Evolutionary conservation across 2,888 invertebrate genomes (phyloP).

Genomic region (Geophilus truncorum): DNA sequence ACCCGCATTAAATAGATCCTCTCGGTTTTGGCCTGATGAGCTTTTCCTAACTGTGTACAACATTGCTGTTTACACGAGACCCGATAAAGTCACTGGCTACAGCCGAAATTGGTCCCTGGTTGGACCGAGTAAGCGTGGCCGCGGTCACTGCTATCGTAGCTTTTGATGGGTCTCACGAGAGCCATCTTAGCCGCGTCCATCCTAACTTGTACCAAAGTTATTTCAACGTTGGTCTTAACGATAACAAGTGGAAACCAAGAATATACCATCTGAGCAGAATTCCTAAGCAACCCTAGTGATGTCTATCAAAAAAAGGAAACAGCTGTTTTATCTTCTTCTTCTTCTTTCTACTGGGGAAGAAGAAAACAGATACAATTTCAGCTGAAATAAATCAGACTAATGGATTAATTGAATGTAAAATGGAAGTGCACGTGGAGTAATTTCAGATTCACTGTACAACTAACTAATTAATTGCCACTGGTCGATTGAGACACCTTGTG

Average conservation of each 20-base stretch:
- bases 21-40: conserved; percentile 10
- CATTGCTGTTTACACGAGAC: conserved; percentile 6
- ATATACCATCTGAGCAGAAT: neutral
- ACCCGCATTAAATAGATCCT: neutral
- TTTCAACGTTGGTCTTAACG: conserved; percentile 3
- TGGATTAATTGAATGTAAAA: neutral
- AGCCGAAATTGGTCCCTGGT: conserved; percentile 16
- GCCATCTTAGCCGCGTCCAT: conserved; percentile 11
- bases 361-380: neutral
- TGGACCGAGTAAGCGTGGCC: conserved; percentile 4
- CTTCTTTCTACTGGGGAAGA: too few relatives aligned
- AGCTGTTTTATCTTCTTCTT: too few relatives aligned
- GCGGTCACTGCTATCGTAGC: conserved; percentile 20
- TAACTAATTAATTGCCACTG: neutral
- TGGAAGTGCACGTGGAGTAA: neutral
- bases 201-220: conserved; percentile 20
- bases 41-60: conserved; percentile 12
- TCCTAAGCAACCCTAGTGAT: neutral
- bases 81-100: conserved; percentile 1
- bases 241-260: conserved; percentile 9
- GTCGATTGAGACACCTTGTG: neutral
- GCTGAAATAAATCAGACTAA: neutral
- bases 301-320: neutral
- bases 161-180: conserved; percentile 3
- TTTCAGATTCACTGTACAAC: neutral